Evolutionary conservation across 2,888 invertebrate species (phyloP).

Genomic region (Selenia dentaria): DNA sequence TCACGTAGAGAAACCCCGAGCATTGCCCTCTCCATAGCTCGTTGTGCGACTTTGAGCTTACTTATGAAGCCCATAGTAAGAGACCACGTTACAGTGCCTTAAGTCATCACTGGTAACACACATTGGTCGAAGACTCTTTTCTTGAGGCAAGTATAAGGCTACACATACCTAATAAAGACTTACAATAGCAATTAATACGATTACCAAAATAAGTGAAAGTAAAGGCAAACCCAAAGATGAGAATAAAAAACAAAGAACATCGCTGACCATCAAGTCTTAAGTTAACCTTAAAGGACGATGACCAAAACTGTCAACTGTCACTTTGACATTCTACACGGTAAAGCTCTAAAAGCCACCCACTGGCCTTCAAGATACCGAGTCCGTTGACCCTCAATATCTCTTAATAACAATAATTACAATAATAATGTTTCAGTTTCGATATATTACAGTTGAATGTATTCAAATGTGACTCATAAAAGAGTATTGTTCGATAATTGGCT

Average conservation of each 20-base stretch:
- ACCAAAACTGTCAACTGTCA: conserved; percentile 1
- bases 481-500: conserved; percentile 57
- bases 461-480: conserved; percentile 52
- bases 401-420: background rate
- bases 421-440: conserved; percentile 15
- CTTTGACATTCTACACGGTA: background rate
- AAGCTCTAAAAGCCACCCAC: background rate
- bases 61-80: too few relatives aligned
- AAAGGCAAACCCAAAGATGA: background rate
- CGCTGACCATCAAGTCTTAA: too few relatives aligned
- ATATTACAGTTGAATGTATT: conserved; percentile 41
- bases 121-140: too few relatives aligned
- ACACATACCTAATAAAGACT: too few relatives aligned
- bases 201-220: too few relatives aligned
- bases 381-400: background rate
- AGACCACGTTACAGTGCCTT: too few relatives aligned
- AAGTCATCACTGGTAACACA: too few relatives aligned
- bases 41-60: too few relatives aligned
- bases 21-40: too few relatives aligned
- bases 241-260: background rate
- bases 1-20: too few relatives aligned
- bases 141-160: too few relatives aligned
- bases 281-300: conserved; percentile 1
- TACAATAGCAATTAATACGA: too few relatives aligned
- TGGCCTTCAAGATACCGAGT: conserved; percentile 1